Evolutionary conservation across 2,113 vertebrate genomes (phyloP).

Genomic region (Aix galericulata): DNA sequence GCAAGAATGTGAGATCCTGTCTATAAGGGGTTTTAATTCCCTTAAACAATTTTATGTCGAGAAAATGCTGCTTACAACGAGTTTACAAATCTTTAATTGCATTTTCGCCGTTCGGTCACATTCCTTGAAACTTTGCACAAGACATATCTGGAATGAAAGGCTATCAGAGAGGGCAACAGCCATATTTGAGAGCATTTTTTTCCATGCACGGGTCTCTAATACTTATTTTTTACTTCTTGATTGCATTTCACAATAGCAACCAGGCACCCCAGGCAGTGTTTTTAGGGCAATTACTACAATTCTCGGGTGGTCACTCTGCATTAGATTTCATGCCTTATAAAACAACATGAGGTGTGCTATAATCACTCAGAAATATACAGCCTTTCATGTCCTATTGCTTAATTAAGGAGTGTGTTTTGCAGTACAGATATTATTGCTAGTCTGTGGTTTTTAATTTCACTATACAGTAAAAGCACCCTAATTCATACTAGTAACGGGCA

Average conservation of each 20-base stretch:
- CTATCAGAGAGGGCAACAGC: neutral
- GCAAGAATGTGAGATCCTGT: neutral
- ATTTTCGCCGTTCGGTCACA: neutral
- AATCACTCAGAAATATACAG: conserved; percentile 72
- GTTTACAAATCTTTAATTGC: conserved; percentile 2
- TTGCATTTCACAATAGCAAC: conserved; percentile 56
- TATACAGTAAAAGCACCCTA: conserved; percentile 51
- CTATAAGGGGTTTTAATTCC: neutral
- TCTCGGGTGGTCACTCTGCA: conserved; percentile 73
- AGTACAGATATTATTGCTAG: conserved; percentile 66
- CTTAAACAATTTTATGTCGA: neutral
- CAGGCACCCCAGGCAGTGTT: conserved; percentile 61
- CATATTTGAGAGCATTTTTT: neutral
- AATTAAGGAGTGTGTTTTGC: conserved; percentile 71
- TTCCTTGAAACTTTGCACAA: conserved; percentile 2
- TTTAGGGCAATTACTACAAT: conserved; percentile 71
- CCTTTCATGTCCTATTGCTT: conserved; percentile 72
- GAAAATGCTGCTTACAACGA: neutral
- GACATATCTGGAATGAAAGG: neutral
- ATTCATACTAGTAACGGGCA: conserved; percentile 48
- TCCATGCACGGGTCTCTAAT: conserved; percentile 12
- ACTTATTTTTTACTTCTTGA: conserved; percentile 63
- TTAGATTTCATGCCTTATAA: conserved; percentile 73
- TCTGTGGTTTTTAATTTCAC: conserved; percentile 68
- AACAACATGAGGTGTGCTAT: conserved; percentile 71